phyloP scores from a whole-genome alignment of 2,888 invertebrate species.

The Habroteleia sp. region DNA sequence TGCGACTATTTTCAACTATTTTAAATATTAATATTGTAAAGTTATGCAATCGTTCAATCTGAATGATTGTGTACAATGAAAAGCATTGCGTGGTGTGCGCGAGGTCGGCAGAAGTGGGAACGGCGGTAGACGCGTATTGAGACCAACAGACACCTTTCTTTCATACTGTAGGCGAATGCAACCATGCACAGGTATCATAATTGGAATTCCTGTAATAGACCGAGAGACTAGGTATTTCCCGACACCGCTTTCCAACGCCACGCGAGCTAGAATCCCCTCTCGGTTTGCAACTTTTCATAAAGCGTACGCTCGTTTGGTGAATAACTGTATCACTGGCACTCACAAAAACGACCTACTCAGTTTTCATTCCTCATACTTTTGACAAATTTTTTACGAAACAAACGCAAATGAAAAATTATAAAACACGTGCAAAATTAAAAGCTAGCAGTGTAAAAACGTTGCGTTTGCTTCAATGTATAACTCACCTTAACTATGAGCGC shows the following conservation, averaged over 20 bases:
- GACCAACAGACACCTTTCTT: conserved; percentile 68
- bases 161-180: conserved; percentile 61
- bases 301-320: conserved; percentile 30
- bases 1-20: too few relatives aligned
- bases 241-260: conserved; percentile 58
- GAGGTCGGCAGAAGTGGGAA: background rate
- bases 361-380: background rate
- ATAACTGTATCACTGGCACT: conserved; percentile 49
- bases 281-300: conserved; percentile 25
- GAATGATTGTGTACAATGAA: background rate
- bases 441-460: too few relatives aligned
- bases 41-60: background rate
- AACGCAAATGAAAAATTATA: too few relatives aligned
- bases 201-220: conserved; percentile 62
- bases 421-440: too few relatives aligned
- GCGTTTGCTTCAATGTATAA: too few relatives aligned
- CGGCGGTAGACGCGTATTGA: conserved; percentile 54
- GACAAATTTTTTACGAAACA: too few relatives aligned
- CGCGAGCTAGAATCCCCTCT: conserved; percentile 35
- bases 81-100: background rate
- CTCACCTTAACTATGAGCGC: too few relatives aligned
- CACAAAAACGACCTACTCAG: background rate
- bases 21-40: background rate
- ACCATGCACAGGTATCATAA: conserved; percentile 70
- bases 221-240: conserved; percentile 68